These are phyloP conservation scores for Anastrepha ludens DNA, from an alignment of 1,140 invertebrate species.

Conservation along the genomic window DNA sequence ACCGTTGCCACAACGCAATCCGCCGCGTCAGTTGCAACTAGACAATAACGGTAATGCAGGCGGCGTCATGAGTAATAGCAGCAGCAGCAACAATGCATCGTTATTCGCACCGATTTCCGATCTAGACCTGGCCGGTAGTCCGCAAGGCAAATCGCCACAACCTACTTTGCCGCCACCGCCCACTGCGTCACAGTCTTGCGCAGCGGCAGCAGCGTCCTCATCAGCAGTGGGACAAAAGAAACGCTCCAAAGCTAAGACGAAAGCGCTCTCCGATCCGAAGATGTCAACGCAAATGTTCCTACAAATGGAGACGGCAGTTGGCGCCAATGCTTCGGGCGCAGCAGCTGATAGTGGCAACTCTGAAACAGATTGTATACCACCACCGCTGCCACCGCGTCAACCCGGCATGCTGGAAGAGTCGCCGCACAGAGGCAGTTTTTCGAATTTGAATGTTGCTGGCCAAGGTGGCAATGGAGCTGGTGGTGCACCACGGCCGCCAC, in stretches of 20 bases:
- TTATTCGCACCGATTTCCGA: conserved; percentile 69
- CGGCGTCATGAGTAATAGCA: conserved; percentile 59
- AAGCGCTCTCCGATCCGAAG: conserved; percentile 73
- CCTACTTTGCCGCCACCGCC: conserved; percentile 28
- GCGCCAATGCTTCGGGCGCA: not conserved
- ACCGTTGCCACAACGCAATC: conserved; percentile 75
- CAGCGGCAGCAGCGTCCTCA: conserved; percentile 55
- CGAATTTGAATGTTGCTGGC: conserved; percentile 62
- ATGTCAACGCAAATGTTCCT: conserved; percentile 74
- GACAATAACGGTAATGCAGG: conserved; percentile 13
- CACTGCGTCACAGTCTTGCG: not conserved
- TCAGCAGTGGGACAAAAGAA: conserved; percentile 60
- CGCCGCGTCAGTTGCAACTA: conserved; percentile 62
- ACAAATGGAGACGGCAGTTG: conserved; percentile 67
- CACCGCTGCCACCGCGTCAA: conserved; percentile 71
- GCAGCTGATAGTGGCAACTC: conserved; percentile 49
- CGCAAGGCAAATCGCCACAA: conserved; percentile 62
- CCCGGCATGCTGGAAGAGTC: conserved; percentile 68
- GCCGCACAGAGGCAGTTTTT: conserved; percentile 64
- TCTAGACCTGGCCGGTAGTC: conserved; percentile 64
- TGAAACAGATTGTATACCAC: conserved; percentile 67
- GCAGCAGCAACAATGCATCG: conserved; percentile 58
- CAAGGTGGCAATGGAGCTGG: conserved; percentile 37
- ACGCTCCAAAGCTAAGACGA: conserved; percentile 70
- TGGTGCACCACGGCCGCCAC: conserved; percentile 60